These are phyloP conservation scores for Meta bourneti DNA, from an alignment of 2,888 invertebrate genomes.

Conservation along the genomic window DNA sequence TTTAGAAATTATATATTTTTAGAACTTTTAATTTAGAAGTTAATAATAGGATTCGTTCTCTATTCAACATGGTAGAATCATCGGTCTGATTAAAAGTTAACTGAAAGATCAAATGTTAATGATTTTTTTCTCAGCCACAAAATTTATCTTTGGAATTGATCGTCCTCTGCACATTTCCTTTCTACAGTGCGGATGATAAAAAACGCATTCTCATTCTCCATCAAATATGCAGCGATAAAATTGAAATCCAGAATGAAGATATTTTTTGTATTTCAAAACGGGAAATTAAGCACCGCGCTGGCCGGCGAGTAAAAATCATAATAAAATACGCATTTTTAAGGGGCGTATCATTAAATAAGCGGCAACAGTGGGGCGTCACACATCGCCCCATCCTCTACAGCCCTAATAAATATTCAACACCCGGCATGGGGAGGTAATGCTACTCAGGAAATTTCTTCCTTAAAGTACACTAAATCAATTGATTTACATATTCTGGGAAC, in stretches of 20 bases:
- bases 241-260: conserved; percentile 9
- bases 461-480: conserved; percentile 54
- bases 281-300: conserved; percentile 20
- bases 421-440: conserved; percentile 2
- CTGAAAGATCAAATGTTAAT: too few relatives aligned
- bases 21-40: too few relatives aligned
- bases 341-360: conserved; percentile 53
- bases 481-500: conserved; percentile 56
- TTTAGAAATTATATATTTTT: too few relatives aligned
- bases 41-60: too few relatives aligned
- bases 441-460: conserved; percentile 40
- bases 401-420: conserved; percentile 64
- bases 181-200: too few relatives aligned
- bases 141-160: too few relatives aligned
- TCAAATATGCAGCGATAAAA: conserved; percentile 26
- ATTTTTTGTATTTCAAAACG: conserved; percentile 15
- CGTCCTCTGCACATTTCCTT: too few relatives aligned
- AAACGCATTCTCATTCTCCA: background rate
- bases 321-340: conserved; percentile 34
- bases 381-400: background rate
- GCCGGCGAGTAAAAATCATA: conserved; percentile 7
- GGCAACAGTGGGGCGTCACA: conserved; percentile 32
- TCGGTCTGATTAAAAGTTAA: too few relatives aligned
- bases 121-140: too few relatives aligned
- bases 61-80: too few relatives aligned